phyloP scores from a whole-genome alignment of 1,140 invertebrate genomes.

The Hormaphis cornu region DNA sequence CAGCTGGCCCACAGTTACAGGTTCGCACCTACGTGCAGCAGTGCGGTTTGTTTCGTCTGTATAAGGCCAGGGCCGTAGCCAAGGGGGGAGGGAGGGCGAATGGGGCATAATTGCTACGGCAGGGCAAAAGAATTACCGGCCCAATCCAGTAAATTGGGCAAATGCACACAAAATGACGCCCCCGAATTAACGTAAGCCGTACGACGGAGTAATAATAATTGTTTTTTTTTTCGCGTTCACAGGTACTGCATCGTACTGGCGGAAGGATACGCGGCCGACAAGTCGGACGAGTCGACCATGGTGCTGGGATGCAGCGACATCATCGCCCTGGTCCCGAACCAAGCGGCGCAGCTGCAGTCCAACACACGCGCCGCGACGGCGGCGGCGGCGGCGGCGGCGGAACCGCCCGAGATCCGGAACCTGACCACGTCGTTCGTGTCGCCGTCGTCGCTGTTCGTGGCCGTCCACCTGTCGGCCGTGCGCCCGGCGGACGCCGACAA shows the following conservation, averaged over 20 bases:
- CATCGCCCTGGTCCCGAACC: constrained; percentile 41
- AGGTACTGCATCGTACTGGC: constrained; percentile 49
- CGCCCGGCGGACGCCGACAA: neutral
- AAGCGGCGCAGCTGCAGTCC: neutral
- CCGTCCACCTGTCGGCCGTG: constrained; percentile 33
- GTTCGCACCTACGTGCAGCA: constrained; percentile 16
- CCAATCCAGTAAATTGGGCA: too few relatives aligned
- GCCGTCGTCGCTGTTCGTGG: constrained; percentile 36
- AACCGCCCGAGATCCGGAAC: constrained; percentile 23
- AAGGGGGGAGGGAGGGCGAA: too few relatives aligned
- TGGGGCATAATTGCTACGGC: too few relatives aligned
- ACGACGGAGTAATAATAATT: neutral
- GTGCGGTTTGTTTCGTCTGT: too few relatives aligned
- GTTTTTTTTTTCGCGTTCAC: constrained; percentile 42
- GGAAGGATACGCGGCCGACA: constrained; percentile 39
- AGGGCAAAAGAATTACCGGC: too few relatives aligned
- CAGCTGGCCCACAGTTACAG: constrained; percentile 42
- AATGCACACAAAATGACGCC: too few relatives aligned
- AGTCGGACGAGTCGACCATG: constrained; percentile 44
- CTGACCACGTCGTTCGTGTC: constrained; percentile 35
- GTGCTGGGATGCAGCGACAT: constrained; percentile 49
- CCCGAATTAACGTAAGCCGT: too few relatives aligned
- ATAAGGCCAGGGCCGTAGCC: too few relatives aligned
- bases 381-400: constrained; percentile 14
- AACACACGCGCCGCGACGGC: constrained; percentile 14